Evolutionary conservation across 2,113 vertebrate genomes (phyloP).

Genomic region (Mormyrus lacerda): DNA sequence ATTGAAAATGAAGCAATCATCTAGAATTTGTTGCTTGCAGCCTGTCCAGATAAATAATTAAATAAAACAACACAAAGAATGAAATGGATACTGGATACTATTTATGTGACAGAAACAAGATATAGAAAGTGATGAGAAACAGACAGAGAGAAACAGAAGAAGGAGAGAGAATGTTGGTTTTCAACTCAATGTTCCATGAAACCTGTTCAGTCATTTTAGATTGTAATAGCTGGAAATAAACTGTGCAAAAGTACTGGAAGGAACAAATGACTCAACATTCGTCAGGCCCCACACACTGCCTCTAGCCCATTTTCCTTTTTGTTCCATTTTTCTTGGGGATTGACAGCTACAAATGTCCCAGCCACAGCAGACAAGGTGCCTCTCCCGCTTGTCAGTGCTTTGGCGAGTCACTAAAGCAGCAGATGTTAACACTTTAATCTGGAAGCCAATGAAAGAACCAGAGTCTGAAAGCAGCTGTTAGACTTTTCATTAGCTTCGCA

Average conservation of each 20-base stretch:
- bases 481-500: background rate
- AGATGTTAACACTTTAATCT: constrained; percentile 1
- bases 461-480: background rate
- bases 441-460: background rate
- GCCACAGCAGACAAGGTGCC: background rate
- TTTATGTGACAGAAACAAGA: background rate
- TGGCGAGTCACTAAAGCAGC: background rate
- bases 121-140: background rate
- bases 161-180: background rate
- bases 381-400: background rate
- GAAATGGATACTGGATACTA: background rate
- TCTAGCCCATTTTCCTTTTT: background rate
- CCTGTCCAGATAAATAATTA: background rate
- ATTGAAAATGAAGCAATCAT: background rate
- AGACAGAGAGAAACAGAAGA: background rate
- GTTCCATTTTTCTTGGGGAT: background rate
- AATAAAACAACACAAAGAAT: background rate
- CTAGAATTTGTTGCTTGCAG: background rate
- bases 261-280: background rate
- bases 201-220: background rate
- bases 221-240: constrained; percentile 8
- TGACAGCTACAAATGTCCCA: constrained; percentile 1
- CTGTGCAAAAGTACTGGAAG: background rate
- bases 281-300: background rate
- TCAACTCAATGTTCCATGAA: background rate